Conservation (phyloP, 2,113 vertebrate species). For the Dasyornis broadbenti region DNA sequence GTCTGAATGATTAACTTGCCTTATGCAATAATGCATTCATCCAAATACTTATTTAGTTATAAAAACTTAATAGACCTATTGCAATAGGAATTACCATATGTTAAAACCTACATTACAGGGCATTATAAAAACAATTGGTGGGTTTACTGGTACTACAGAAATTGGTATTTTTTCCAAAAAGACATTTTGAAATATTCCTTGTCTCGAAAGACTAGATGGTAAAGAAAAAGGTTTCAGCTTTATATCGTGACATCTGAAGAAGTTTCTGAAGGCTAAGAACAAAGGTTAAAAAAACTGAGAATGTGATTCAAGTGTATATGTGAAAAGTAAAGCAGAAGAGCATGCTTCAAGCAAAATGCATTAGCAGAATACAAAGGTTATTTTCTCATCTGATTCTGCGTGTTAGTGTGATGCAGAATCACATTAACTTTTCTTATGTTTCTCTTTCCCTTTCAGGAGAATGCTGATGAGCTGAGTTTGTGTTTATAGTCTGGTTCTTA, state of each 20-base stretch:
- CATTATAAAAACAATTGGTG: background rate
- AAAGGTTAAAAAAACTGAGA: background rate
- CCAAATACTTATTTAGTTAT: background rate
- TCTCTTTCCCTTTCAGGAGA: constrained; percentile 12
- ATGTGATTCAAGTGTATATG: background rate
- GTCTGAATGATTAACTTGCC: background rate
- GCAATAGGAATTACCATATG: background rate
- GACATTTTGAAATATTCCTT: background rate
- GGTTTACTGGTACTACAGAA: background rate
- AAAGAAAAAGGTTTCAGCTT: background rate
- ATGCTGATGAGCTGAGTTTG: background rate
- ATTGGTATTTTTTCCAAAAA: background rate
- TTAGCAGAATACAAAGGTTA: background rate
- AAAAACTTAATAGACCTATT: background rate
- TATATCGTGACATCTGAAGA: background rate
- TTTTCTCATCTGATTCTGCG: background rate
- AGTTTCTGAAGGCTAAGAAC: background rate
- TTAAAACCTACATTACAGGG: background rate
- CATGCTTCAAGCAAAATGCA: background rate
- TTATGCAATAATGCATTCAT: background rate
- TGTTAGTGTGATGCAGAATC: background rate
- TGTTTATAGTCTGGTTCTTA: background rate
- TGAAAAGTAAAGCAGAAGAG: background rate
- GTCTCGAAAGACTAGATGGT: background rate
- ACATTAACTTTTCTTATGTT: background rate